These are phyloP conservation scores for Leptatherina wallacei DNA, from an alignment of 2,797 vertebrate species.

Conservation along the genomic window DNA sequence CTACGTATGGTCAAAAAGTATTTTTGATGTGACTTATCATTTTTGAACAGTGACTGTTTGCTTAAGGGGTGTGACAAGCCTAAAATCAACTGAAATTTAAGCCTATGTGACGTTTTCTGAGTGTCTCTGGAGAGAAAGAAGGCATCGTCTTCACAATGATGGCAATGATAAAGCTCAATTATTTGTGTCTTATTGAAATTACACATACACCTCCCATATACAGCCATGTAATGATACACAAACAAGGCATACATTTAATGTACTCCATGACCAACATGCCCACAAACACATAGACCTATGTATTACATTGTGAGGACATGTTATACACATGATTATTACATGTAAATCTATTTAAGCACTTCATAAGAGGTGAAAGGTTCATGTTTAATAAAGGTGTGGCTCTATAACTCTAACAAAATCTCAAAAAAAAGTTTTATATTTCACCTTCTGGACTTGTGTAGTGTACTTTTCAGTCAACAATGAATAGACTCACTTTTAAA, in stretches of 20 bases:
- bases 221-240: not conserved
- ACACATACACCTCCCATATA: not conserved
- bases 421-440: not conserved
- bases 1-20: no score
- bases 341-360: not conserved
- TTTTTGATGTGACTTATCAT: no score
- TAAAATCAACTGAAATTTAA: no score
- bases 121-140: no score
- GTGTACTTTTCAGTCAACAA: not conserved
- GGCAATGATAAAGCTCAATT: not conserved
- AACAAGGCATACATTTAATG: not conserved
- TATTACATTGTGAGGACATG: no score
- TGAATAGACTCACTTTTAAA: not conserved
- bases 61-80: no score
- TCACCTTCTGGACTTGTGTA: not conserved
- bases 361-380: not conserved
- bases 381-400: not conserved
- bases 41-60: no score
- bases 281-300: no score
- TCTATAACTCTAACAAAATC: not conserved
- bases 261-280: not conserved
- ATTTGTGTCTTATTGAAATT: not conserved
- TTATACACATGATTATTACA: no score
- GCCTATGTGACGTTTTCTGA: no score
- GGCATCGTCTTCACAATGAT: no score